phyloP scores from a whole-genome alignment of 2,113 vertebrate species.

The Colinus virginianus region DNA sequence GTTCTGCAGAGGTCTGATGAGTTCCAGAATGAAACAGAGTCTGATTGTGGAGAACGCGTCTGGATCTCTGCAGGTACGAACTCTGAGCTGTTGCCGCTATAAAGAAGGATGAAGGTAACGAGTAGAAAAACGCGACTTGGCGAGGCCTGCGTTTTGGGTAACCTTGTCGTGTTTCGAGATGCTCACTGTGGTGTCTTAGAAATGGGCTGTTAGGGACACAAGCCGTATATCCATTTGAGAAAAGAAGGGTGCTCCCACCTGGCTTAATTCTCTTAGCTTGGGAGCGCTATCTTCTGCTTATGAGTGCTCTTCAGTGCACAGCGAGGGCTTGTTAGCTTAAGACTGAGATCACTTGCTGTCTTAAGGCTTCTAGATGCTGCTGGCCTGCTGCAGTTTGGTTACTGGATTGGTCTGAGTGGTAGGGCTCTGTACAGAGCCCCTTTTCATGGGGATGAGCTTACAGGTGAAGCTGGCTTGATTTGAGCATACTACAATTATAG shows the following conservation, averaged over 20 bases:
- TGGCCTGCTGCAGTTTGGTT: neutral
- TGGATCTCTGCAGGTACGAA: slow-evolving; percentile 81
- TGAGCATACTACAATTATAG: neutral
- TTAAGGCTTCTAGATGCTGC: neutral
- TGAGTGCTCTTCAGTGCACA: neutral
- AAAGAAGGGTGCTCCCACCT: neutral
- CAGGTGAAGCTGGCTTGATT: fast-evolving
- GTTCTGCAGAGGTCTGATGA: slow-evolving; percentile 58
- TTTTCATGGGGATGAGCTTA: neutral
- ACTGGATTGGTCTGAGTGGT: neutral
- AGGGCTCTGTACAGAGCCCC: neutral
- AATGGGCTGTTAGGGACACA: neutral
- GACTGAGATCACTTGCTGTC: neutral
- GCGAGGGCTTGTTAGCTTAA: neutral
- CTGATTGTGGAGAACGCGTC: slow-evolving; percentile 24
- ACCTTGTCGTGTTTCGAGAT: neutral
- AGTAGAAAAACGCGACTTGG: neutral
- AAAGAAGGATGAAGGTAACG: neutral
- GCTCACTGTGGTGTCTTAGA: fast-evolving
- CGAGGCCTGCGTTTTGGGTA: no score
- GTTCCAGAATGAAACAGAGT: slow-evolving; percentile 78
- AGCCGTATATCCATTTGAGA: neutral
- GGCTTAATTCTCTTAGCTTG: neutral
- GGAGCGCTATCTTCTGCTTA: neutral
- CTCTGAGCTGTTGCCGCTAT: neutral